Evolutionary conservation across 2,797 vertebrate species (phyloP), one percentile per base, ranked within the genome.

Genomic region (Cyprinodon diabolis): DNA sequence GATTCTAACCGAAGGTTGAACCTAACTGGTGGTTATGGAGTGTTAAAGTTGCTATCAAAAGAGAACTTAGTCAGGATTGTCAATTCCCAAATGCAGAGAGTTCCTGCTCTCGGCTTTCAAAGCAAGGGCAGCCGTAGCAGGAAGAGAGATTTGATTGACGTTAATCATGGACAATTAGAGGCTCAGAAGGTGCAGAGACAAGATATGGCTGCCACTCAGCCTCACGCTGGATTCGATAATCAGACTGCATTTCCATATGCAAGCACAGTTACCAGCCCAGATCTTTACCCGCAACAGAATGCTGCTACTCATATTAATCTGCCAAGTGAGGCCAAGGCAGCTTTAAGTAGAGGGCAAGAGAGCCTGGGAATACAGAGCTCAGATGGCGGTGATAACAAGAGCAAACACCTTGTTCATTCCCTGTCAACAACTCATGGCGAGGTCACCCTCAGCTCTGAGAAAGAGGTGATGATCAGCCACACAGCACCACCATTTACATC

Each of bases 81-180:
- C 57, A 94, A 95, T 86, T 95, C 94, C 48, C 94, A 95, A 81
- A 93, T 94, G 83, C 94, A 94, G 77, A 93, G 76, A 2, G 77
- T 91, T 80, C 87, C 91, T 0, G 85, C 87, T 68, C 74, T 93
- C 60, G 90, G 75, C 84, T 91, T 93, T 75, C 88, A 84, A 1
- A 91, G 86, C 77, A 94, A 94, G 90, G 91, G 90, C 75, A 93
- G 92, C 66, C 90, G 94, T 71, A 95, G 94, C 90, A 92, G 93
- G 76, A 96, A 95, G 86, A 91, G 94, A 75, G 95, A 95, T 88
- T 89, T 94, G 88, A 95, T 95, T 88, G 91, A 94, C 86, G 92
- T 94, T 85, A 93, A 94, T 92, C 93, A 83, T n/a, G 81, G 88
- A 81, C 94, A 91, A 83, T 86, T 76, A 25, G 94, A 93, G 74